phyloP scores from a whole-genome alignment of 2,797 vertebrate genomes.

The Stomatorhinus walkeri region DNA sequence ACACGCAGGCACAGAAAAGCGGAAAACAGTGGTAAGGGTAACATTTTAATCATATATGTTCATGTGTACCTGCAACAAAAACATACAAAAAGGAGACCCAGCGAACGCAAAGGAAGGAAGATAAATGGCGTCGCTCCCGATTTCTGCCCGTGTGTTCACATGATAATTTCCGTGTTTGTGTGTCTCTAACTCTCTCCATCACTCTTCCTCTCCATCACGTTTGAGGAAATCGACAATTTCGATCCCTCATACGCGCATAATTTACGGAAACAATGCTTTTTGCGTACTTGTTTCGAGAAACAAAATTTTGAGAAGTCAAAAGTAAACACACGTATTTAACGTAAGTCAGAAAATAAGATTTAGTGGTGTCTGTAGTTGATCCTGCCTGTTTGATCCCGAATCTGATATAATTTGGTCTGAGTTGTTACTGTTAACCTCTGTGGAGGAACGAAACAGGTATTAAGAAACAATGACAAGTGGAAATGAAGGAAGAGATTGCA shows the following conservation, averaged over 20 bases:
- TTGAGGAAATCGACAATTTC: background rate
- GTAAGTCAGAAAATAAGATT: background rate
- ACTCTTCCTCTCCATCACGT: background rate
- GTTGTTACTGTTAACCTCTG: background rate
- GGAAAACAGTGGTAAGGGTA: conserved; percentile 26
- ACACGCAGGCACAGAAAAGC: conserved; percentile 27
- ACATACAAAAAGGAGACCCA: conserved; percentile 8
- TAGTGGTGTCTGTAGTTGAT: background rate
- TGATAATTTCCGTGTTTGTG: background rate
- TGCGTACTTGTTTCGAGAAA: background rate
- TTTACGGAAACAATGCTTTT: background rate
- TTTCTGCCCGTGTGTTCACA: background rate
- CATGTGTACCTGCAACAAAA: conserved; percentile 26
- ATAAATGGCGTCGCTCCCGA: conserved; percentile 17
- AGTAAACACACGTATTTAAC: background rate
- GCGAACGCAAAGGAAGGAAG: conserved; percentile 1
- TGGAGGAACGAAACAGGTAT: background rate
- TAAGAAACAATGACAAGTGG: background rate
- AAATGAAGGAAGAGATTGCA: background rate
- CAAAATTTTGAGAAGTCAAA: background rate
- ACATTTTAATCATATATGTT: background rate
- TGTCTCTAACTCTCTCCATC: conserved; percentile 20
- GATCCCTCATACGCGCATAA: background rate
- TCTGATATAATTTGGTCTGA: background rate
- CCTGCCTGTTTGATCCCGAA: background rate